Evolutionary conservation across 30 jellyfish, hydroid and myxozoan species (phyloP).

Genomic region (Calvadosia cruxmelitensis): DNA sequence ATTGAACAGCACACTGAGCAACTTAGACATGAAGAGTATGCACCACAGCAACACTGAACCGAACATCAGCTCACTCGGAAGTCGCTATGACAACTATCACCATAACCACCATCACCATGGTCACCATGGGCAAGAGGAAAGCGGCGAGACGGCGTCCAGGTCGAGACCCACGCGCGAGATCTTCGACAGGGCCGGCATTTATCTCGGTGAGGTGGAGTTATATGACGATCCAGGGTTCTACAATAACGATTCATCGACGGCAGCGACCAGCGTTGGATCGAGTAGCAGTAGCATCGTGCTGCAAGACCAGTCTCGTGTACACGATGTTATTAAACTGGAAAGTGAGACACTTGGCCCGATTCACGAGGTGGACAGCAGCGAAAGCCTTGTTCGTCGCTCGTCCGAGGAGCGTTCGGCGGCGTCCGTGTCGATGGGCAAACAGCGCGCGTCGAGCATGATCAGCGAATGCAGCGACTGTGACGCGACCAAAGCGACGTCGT

Average conservation of each 20-base stretch:
- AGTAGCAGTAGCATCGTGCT: neutral
- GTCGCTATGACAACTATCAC: too few species aligned
- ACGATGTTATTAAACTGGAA: neutral
- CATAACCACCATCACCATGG: too few species aligned
- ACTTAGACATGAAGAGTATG: constrained; percentile 14
- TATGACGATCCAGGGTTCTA: neutral
- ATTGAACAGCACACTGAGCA: constrained; percentile 26
- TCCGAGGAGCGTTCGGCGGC: neutral
- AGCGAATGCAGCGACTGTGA: neutral
- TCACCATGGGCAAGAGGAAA: neutral
- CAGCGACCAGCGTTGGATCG: neutral
- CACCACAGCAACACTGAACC: constrained; percentile 38
- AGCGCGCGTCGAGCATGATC: neutral
- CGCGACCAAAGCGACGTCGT: neutral
- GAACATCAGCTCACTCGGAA: constrained; percentile 14
- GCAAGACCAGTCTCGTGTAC: neutral
- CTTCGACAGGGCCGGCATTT: constrained; percentile 48
- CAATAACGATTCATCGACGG: neutral
- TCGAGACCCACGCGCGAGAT: constrained; percentile 23
- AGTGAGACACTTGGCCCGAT: constrained; percentile 40
- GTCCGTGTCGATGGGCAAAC: neutral
- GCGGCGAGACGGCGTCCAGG: neutral
- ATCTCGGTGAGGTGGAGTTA: constrained; percentile 57
- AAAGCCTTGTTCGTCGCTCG: constrained; percentile 6
- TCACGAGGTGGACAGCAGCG: constrained; percentile 47